phyloP scores from a whole-genome alignment of 2,113 vertebrate genomes.

The Notiomystis cincta region DNA sequence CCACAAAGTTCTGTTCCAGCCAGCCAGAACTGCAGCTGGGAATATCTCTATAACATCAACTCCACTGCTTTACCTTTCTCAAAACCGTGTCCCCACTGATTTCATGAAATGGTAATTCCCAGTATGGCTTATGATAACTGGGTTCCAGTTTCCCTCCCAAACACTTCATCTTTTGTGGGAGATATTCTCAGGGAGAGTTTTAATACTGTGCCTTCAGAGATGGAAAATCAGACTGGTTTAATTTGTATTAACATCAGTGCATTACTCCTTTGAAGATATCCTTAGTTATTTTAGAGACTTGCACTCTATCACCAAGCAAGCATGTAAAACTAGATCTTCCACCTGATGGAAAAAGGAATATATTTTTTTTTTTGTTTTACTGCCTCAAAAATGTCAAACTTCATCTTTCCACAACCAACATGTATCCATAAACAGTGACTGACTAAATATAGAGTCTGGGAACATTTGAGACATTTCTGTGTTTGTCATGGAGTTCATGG shows the following conservation, averaged over 20 bases:
- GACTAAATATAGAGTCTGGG: neutral
- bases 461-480: neutral
- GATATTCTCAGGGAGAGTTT: neutral
- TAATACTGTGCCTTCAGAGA: neutral
- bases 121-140: neutral
- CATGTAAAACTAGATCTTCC: neutral
- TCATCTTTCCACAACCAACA: neutral
- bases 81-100: neutral
- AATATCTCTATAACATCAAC: neutral
- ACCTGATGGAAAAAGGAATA: neutral
- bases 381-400: neutral
- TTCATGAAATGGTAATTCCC: neutral
- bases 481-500: neutral
- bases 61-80: neutral
- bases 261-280: neutral
- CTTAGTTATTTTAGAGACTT: neutral
- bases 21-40: neutral
- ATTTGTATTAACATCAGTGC: neutral
- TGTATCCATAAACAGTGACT: neutral
- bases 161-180: neutral
- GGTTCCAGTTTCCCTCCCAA: neutral
- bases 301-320: neutral
- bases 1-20: neutral
- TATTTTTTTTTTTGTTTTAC: neutral
- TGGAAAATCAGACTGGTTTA: neutral